Conservation (phyloP, 2,113 vertebrate genomes). For the Clarias macrocephalus region DNA sequence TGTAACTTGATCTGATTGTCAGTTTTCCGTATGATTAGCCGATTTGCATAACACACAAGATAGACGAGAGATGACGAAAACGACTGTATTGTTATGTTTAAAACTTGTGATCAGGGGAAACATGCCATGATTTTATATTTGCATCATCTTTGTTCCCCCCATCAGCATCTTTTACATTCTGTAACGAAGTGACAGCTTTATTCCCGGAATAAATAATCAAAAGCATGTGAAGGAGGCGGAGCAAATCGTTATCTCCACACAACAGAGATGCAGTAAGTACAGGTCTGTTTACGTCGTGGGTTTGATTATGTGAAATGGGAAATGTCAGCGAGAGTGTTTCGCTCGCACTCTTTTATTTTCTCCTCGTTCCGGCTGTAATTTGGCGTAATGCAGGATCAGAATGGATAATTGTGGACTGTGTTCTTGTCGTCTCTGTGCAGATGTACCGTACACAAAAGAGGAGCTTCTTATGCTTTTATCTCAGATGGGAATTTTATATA, state of each 20-base stretch:
- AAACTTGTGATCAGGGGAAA: neutral
- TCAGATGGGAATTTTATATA: slow-evolving; percentile 35
- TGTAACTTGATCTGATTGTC: neutral
- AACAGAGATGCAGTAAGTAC: slow-evolving; percentile 54
- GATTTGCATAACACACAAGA: neutral
- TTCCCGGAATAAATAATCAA: neutral
- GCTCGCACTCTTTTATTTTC: slow-evolving; percentile 51
- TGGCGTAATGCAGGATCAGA: slow-evolving; percentile 50
- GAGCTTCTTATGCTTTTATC: slow-evolving; percentile 65
- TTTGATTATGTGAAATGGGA: slow-evolving; percentile 58
- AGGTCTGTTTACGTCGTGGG: slow-evolving; percentile 58
- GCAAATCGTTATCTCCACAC: slow-evolving; percentile 41
- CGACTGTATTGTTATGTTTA: neutral
- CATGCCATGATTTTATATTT: neutral
- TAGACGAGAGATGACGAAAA: neutral
- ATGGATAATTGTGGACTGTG: slow-evolving; percentile 60
- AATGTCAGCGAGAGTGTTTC: slow-evolving; percentile 48
- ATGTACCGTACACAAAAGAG: slow-evolving; percentile 57
- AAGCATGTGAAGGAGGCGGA: neutral
- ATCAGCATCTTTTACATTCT: neutral
- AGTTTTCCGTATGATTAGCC: neutral
- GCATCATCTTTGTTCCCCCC: neutral
- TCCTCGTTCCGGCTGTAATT: slow-evolving; percentile 48
- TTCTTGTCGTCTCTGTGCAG: slow-evolving; percentile 47
- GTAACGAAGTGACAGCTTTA: neutral